phyloP scores from a whole-genome alignment of 2,888 invertebrate species.

The Lapara coniferarum region DNA sequence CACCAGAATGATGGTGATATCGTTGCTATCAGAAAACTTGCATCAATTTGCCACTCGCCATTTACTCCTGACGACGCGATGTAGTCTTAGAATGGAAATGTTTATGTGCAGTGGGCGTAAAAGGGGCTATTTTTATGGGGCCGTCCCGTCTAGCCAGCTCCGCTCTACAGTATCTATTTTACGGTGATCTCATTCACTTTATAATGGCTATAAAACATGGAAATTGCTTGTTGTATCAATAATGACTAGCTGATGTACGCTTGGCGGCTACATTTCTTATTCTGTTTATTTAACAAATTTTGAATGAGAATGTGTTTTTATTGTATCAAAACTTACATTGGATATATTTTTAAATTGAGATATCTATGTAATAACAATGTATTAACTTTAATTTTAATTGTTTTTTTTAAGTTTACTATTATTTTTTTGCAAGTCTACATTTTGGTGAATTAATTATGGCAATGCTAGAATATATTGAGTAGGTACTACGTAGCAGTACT shows the following conservation, averaged over 20 bases:
- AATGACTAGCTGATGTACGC: conserved; percentile 24
- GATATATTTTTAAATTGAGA: neutral
- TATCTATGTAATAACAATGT: too few relatives aligned
- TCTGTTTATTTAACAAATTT: neutral
- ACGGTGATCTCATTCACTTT: conserved; percentile 30
- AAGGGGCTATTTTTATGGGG: conserved; percentile 24
- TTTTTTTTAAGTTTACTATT: too few relatives aligned
- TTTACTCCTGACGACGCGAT: conserved; percentile 11
- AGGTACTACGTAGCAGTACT: too few relatives aligned
- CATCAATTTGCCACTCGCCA: conserved; percentile 18
- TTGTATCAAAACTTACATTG: neutral
- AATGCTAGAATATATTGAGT: too few relatives aligned
- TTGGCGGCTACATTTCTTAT: neutral
- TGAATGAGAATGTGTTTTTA: neutral
- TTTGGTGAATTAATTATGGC: too few relatives aligned
- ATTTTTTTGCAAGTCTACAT: too few relatives aligned
- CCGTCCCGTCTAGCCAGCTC: conserved; percentile 23
- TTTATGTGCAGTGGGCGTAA: conserved; percentile 17
- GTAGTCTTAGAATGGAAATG: conserved; percentile 5
- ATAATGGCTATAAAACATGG: conserved; percentile 36
- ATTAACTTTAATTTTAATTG: too few relatives aligned
- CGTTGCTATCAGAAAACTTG: conserved; percentile 12
- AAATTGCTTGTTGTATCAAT: conserved; percentile 35
- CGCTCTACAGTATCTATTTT: conserved; percentile 34
- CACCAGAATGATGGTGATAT: neutral